Base-by-base conservation (phyloP, 2,797 vertebrate species). In the Sebastes hubbsi region DNA sequence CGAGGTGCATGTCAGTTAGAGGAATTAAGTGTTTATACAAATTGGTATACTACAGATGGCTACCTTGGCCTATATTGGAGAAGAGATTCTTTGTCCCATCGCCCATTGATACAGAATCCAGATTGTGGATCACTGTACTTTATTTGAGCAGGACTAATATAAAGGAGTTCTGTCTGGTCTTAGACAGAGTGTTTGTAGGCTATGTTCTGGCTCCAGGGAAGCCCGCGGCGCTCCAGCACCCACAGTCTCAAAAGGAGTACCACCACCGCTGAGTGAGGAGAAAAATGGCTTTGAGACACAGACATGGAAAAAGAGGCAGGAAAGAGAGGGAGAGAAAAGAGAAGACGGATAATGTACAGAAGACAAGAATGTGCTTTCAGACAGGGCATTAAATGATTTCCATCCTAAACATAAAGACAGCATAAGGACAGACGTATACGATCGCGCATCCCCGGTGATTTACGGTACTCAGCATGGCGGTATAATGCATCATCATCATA, bases 181-280 rank as follows among this genome's bases (percentile, higher is more conserved):
- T 63, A 78, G 89, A 91, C 87, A 85, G 83, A 88, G 83, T 92
- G 89, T 94, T 93, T 95, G 94, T 94, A 94, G 92, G 90, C 91
- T 91, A 91, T 86, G 75, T 71, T 85, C 80, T 93, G 93, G 94
- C 95, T 95, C 83, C 85, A 87, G 92, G 94, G 93, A 92, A 94
- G 95, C 95, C 95, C 84, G 85, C 85, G 93, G 95, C 93, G 13
- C 85, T 93, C 83, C 72, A 88, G 87, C 88, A 87, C 92, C 89
- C 88, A 87, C 60, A 42, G 85, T 95, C 95, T 93, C 90, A 2
- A 54, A 94, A 94, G 94, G 81, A 89, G 86, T 75, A 76, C 85
- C 88, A 89, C 91, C 88, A 87, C 73, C 46, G 77, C 90, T 84
- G 89, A 95, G 82, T 75, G 85, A 91, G 83, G 87, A 89, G 81